Evolutionary conservation across 2,113 vertebrate genomes (phyloP), one percentile per base, ranked within the genome.

Genomic region (Scartelaos histophorus): DNA sequence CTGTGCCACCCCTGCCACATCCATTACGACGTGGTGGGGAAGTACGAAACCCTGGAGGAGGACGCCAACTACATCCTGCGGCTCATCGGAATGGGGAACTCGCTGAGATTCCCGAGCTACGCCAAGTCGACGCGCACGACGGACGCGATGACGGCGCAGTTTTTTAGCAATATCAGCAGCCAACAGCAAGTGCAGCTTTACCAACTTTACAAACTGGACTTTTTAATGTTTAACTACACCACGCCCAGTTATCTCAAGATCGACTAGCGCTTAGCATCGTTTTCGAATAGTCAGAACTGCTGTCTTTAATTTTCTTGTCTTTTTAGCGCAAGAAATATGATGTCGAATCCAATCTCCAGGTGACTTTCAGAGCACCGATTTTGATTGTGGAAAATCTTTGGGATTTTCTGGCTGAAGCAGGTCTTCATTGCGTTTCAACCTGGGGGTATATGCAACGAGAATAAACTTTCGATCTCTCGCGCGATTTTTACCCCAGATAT

Each of bases 181-280:
- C 93, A 91, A 89, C 96, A 97, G 93, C 98, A 98, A 87, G 85
- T 90, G 3, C 95, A 96, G 87, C 95, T 99, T 12, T 97, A 96
- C 79, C 95, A 98, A 86, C 96, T 99, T 85, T 99, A 99, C 93
- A 96, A 96, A 94, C 91, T 97, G 87, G 98, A 99, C 92, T 99
- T 98, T 94, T 94, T 97, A 87, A 98, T 99, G 97, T 99, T 98
- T 91, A 99, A 99, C 93, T 99, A 99, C 92, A 95, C 97, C 90
- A 93, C 93, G 88, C 98, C 98, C 82, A 94, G 94, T 93, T 99
- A 99, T 92, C 94, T 99, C 90, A 96, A 96, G 89, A 74, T 96
- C 93, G 95, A 96, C 82, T 98, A 88, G 95, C 0, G n/a, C 2
- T 17, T 17, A 17, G 47, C 19, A n/a, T n/a, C 7, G 17, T 5